Evolutionary conservation across 2,797 vertebrate genomes (phyloP).

Genomic region (Carcharodon carcharias): DNA sequence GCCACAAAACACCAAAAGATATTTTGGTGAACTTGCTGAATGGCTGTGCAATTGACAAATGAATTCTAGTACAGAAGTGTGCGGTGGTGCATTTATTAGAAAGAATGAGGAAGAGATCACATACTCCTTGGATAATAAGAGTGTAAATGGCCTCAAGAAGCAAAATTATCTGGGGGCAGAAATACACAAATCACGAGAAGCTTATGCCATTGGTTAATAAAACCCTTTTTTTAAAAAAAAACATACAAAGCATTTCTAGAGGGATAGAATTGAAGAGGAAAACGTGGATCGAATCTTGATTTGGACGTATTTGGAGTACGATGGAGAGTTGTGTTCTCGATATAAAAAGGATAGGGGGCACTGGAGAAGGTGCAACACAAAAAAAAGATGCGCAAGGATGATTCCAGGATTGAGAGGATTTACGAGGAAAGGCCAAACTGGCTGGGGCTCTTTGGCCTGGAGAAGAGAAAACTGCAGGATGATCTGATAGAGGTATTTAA

Average conservation of each 20-base stretch:
- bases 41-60: neutral
- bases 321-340: neutral
- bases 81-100: too few species aligned
- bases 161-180: neutral
- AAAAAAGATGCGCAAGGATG: neutral
- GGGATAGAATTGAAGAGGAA: neutral
- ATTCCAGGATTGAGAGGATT: neutral
- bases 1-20: too few species aligned
- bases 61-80: neutral
- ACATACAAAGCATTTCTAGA: neutral
- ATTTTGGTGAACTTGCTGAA: too few species aligned
- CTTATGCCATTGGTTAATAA: neutral
- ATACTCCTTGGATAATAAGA: too few species aligned
- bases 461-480: neutral
- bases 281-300: neutral
- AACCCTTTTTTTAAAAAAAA: neutral
- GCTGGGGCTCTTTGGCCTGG: neutral
- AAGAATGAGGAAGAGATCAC: too few species aligned
- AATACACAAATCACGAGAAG: neutral
- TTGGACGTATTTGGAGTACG: neutral
- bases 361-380: neutral
- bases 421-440: neutral
- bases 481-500: too few species aligned
- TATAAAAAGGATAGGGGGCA: neutral
- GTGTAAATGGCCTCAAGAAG: neutral